Base-by-base conservation (phyloP, 2,888 invertebrate species). In the Busseola fusca region DNA sequence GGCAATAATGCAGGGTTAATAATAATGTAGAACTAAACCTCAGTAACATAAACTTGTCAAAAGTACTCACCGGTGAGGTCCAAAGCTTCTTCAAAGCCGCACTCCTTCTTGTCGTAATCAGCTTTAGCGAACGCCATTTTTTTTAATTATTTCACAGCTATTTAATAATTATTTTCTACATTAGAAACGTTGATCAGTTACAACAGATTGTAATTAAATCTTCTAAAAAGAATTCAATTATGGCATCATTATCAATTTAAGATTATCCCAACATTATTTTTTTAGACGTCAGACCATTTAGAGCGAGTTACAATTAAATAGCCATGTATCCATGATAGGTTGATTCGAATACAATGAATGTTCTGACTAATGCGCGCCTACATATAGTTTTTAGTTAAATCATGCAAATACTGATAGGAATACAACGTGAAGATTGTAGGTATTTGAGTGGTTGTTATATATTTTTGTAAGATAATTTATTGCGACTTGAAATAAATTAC, bases 21-120 rank as follows among this genome's bases (percentile, higher is more conserved):
- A 40, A 45, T 18, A 45, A 45, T 45, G 16, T 45, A 45, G 0
- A 45, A 45, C 45, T 45, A 18, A 18, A 3, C 7, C 1, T 48
- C 3, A n/a, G 12, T 12, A n/a, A n/a, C 5, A 25, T 25, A 27
- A 27, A 27, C 16, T 27, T 27, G n/a, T 18, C 63, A 58, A 58
- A 52, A 27, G 2, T 7, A 80, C 82, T 66, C 34, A 83, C 82
- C 82, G 56, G 78, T 80, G 1, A 74, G 65, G 30, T 80, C 68
- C 56, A 83, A 64, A 27, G 82, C 81, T n/a, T 78, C 72, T 64
- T 82, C 82, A 57, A 70, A 82, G 21, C 57, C 68, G 14, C 30
- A 59, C 40, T 65, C 72, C 50, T 78, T 78, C 5, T 60, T 40
- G 6, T 30, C 48, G 12, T 27, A 21, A 12, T 70, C 78, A 54